Percentiles rank a stretch among this genome's conserved stretches.
Conservation (phyloP, 2,888 invertebrate species). For the Amblyjoppa fuscipennis region DNA sequence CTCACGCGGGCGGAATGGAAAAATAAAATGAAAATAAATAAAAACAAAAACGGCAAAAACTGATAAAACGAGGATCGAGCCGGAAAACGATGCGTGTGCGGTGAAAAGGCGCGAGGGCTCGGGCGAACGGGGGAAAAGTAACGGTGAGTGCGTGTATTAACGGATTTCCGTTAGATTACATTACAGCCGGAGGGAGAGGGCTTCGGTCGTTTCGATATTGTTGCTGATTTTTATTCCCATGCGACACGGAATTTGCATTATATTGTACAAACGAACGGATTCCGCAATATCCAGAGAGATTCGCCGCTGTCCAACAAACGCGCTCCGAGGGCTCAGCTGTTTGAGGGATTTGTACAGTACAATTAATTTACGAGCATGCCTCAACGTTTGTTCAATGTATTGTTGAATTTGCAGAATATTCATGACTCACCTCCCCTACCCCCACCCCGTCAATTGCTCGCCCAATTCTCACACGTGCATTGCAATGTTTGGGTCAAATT, state of each 20-base stretch:
- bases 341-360: slow-evolving; percentile 66
- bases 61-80: slow-evolving; percentile 62
- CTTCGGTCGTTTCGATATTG: background rate
- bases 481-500: slow-evolving; percentile 17
- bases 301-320: background rate
- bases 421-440: slow-evolving; percentile 62
- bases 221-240: slow-evolving; percentile 1
- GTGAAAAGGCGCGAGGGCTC: slow-evolving; percentile 63
- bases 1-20: slow-evolving; percentile 10
- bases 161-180: slow-evolving; percentile 70
- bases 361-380: slow-evolving; percentile 75
- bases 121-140: slow-evolving; percentile 58
- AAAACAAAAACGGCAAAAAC: slow-evolving; percentile 9
- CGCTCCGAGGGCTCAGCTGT: slow-evolving; percentile 26
- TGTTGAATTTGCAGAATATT: slow-evolving; percentile 75
- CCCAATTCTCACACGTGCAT: background rate
- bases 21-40: background rate
- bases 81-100: slow-evolving; percentile 59
- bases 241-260: slow-evolving; percentile 61
- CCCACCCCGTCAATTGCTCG: background rate
- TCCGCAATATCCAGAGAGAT: slow-evolving; percentile 30
- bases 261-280: slow-evolving; percentile 69
- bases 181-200: slow-evolving; percentile 42
- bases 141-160: slow-evolving; percentile 58
- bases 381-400: slow-evolving; percentile 73